phyloP scores from a whole-genome alignment of 2,888 invertebrate genomes.

The Noctua pronuba region DNA sequence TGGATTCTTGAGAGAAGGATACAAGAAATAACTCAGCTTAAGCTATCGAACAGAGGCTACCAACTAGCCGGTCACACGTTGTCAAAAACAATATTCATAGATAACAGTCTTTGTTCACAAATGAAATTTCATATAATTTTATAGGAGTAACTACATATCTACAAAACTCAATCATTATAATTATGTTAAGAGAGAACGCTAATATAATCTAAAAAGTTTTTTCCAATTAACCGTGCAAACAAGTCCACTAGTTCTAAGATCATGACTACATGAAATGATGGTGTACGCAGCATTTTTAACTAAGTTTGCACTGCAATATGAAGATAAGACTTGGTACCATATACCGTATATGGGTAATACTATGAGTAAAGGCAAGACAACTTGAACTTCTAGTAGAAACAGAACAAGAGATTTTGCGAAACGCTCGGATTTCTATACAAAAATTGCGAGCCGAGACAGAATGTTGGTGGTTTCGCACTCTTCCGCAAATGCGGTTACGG shows the following conservation, averaged over 20 bases:
- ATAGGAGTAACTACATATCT: neutral
- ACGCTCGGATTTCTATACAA: conserved; percentile 14
- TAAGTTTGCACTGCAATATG: neutral
- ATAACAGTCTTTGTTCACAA: neutral
- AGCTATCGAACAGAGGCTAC: neutral
- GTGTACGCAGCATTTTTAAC: neutral
- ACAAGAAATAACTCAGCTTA: neutral
- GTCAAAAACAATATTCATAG: neutral
- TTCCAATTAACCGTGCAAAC: neutral
- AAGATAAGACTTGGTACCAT: neutral
- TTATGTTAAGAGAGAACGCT: neutral
- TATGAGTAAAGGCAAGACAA: neutral
- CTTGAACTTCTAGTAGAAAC: neutral
- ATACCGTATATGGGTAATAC: neutral
- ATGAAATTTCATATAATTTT: neutral
- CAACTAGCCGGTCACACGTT: neutral
- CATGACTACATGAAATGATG: neutral
- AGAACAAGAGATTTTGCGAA: neutral
- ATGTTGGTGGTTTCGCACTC: no score
- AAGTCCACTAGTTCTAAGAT: neutral
- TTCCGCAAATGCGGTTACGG: neutral
- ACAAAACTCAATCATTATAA: neutral
- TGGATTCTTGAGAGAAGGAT: neutral
- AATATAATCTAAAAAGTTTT: neutral
- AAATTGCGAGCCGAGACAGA: neutral